Evolutionary conservation across 2,797 vertebrate genomes (phyloP).

Genomic region (Paedocypris micromegethes): DNA sequence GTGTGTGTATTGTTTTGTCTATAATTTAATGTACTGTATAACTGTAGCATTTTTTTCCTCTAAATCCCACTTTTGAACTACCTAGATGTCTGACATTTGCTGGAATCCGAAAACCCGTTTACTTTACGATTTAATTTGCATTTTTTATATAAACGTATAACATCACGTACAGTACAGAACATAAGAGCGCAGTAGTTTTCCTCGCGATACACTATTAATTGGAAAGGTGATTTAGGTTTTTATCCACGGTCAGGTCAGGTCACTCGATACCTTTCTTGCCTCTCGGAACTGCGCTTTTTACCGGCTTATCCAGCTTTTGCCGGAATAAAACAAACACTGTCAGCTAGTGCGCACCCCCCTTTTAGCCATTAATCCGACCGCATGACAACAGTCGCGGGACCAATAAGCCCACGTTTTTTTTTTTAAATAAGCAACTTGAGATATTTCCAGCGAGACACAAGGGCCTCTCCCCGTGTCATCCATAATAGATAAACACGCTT

Average conservation of each 20-base stretch:
- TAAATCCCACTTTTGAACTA: too few species aligned
- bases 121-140: too few species aligned
- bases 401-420: slow-evolving; percentile 14
- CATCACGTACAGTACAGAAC: too few species aligned
- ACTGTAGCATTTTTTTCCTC: too few species aligned
- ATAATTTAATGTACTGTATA: too few species aligned
- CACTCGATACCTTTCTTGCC: background rate
- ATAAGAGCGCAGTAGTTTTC: too few species aligned
- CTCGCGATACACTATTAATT: too few species aligned
- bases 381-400: slow-evolving; percentile 28
- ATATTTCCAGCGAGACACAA: slow-evolving; percentile 16
- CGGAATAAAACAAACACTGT: slow-evolving; percentile 27
- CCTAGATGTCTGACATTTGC: too few species aligned
- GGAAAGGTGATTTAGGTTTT: too few species aligned
- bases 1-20: too few species aligned
- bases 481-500: slow-evolving; percentile 61
- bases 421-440: slow-evolving; percentile 31
- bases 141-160: too few species aligned
- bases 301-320: slow-evolving; percentile 13
- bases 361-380: slow-evolving; percentile 37
- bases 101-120: too few species aligned
- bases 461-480: slow-evolving; percentile 55
- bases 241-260: slow-evolving; percentile 21
- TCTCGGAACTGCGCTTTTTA: slow-evolving; percentile 16
- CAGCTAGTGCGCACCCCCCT: background rate